Evolutionary conservation across 2,888 invertebrate genomes (phyloP).

Genomic region (Fragum whitleyi): DNA sequence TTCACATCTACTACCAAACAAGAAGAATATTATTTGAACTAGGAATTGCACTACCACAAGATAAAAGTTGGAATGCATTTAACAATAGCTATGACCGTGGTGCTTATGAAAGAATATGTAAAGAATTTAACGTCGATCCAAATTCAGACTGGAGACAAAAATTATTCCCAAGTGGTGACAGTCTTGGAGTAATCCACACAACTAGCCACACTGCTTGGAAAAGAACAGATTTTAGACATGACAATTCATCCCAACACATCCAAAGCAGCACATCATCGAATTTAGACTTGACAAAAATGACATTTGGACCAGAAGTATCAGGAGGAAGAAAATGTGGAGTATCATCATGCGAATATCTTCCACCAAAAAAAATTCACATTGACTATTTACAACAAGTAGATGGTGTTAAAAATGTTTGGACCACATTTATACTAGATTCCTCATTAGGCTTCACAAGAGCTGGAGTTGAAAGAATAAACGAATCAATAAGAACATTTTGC

Average conservation of each 20-base stretch:
- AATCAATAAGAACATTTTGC: slow-evolving; percentile 30
- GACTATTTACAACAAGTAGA: slow-evolving; percentile 24
- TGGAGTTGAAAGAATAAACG: slow-evolving; percentile 44
- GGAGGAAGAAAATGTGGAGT: slow-evolving; percentile 27
- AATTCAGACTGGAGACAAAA: slow-evolving; percentile 42
- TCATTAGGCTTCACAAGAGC: slow-evolving; percentile 43
- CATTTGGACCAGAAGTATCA: slow-evolving; percentile 24
- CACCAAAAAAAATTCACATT: slow-evolving; percentile 28
- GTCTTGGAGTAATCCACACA: slow-evolving; percentile 7
- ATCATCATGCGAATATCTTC: slow-evolving; percentile 21
- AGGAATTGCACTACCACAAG: slow-evolving; percentile 29
- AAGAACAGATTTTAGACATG: slow-evolving; percentile 25
- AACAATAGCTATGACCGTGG: slow-evolving; percentile 39
- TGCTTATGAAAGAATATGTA: slow-evolving; percentile 37
- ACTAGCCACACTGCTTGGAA: slow-evolving; percentile 2
- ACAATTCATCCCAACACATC: slow-evolving; percentile 11
- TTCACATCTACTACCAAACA: slow-evolving; percentile 43
- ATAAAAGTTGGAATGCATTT: slow-evolving; percentile 42
- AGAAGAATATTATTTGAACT: slow-evolving; percentile 40
- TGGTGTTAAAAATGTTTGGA: slow-evolving; percentile 29
- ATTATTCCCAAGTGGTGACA: slow-evolving; percentile 15
- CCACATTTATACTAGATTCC: slow-evolving; percentile 35
- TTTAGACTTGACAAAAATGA: slow-evolving; percentile 24
- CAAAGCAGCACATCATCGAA: not conserved
- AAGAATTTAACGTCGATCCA: slow-evolving; percentile 37